Evolutionary conservation across 2,888 invertebrate genomes (phyloP), one percentile per base, ranked within the genome.

Genomic region (Salticus scenicus): DNA sequence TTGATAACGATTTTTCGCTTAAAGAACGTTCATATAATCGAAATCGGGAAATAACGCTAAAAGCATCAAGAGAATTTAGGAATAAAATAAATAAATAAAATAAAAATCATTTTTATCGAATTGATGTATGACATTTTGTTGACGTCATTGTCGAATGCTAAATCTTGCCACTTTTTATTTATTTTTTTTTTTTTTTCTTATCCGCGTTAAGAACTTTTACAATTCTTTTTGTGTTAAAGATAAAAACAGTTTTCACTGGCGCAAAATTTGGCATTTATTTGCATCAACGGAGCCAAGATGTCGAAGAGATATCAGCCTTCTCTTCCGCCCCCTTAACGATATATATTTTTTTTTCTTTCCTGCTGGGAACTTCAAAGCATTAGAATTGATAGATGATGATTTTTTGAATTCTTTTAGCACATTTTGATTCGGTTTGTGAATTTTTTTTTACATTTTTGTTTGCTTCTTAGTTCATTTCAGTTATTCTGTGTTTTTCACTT

Each of bases 181-280:
- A 37, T 4, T 37, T 37, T n/a, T n/a, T n/a, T n/a, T n/a, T n/a
- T n/a, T n/a, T n/a, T n/a, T n/a, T n/a, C n/a, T n/a, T n/a, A n/a
- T 47, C 17, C 47, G 47, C 7, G 14, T n/a, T 17, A 5, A 57
- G 12, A 57, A 57, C 57, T 57, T 57, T 57, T 24, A 5, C 57
- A 20, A 57, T 57, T 57, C 24, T 57, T 57, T 24, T 57, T 24
- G 17, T 24, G 57, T 33, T 67, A 33, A 67, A 67, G 37, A 31
- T 20, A 67, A 67, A 67, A 64, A 74, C 57, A 28, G 24, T 73
- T 20, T 70, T 63, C 64, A 33, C 42, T 67, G 20, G 41, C 8
- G 73, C 37, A 33, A 83, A 67, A 66, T 64, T 82, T 70, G 66
- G 72, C 57, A 76, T 76, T 76, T 76, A 71, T 76, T 83, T 83